Evolutionary conservation across 2,888 invertebrate species (phyloP).

Genomic region (Brachyptera risi): DNA sequence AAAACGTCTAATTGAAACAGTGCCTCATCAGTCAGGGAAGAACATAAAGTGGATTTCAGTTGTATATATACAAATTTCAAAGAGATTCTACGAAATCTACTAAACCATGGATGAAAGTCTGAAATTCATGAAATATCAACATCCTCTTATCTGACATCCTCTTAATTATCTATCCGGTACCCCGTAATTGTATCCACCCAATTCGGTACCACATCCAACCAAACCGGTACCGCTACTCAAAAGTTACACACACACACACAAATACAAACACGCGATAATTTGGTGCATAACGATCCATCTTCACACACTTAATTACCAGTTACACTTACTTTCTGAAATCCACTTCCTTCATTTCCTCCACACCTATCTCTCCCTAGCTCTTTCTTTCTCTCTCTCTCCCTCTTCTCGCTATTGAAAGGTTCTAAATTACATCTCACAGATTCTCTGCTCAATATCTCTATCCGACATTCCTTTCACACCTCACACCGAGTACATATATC

Average conservation of each 20-base stretch:
- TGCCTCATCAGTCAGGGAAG: no score
- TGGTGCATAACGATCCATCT: slow-evolving; percentile 11
- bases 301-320: slow-evolving; percentile 17
- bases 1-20: no score
- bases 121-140: no score
- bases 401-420: slow-evolving; percentile 7
- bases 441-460: slow-evolving; percentile 19
- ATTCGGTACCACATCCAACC: no score
- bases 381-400: background rate
- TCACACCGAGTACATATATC: background rate
- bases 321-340: background rate
- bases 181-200: no score
- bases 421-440: slow-evolving; percentile 16
- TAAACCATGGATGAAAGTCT: no score
- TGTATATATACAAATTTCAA: no score
- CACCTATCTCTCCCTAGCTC: background rate
- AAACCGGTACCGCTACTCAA: no score
- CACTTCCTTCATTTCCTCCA: background rate
- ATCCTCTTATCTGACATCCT: no score
- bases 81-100: no score
- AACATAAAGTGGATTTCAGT: no score
- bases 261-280: background rate
- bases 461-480: slow-evolving; percentile 17
- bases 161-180: no score
- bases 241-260: background rate